Base-by-base conservation (phyloP, 2,888 invertebrate species). In the Drosophila yooni region DNA sequence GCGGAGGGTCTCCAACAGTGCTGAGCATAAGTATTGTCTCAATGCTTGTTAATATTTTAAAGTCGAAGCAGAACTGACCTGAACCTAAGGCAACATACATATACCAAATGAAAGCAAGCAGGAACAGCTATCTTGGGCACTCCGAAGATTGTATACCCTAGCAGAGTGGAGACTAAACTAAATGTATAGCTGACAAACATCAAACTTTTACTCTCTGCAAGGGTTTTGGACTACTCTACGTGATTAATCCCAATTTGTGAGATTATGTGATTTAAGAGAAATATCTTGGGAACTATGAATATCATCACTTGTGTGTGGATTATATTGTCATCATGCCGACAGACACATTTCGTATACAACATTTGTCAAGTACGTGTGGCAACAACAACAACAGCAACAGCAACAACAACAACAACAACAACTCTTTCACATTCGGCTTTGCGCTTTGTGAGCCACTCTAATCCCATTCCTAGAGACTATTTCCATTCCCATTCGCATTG, bases 331-430 rank as follows among this genome's bases (percentile, higher is more conserved):
- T 59, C 54, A 65, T 59, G 25, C 27, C 34, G 62, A 34, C 57
- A 31, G 71, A 46, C 53, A 40, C 50, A 51, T 65, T 62, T 53
- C 34, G 68, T 25, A 43, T 68, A 62, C 63, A 77, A 38, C 38
- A 68, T 62, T 59, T 52, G 74, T 36, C 59, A 62, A 62, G 79
- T 74, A 78, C 76, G 78, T 78, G 75, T 61, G 66, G 58, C 62
- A 70, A 56, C 38, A 65, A 10, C 40, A 52, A 53, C 43, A 68
- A 13, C 56, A 29, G n/a, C 34, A 40, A 18, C 46, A 36, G 27
- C 31, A 69, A 25, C 40, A 34, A 43, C 48, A 34, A 52, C 46
- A 36, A 33, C 31, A 69, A 25, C 40, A 34, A 43, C 48, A 34
- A 52, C 34, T 18, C 54, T 36, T 25, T 34, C 5, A 13, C 53